Evolutionary conservation across 1,140 invertebrate genomes (phyloP).

Genomic region (Sinonovacula constricta): DNA sequence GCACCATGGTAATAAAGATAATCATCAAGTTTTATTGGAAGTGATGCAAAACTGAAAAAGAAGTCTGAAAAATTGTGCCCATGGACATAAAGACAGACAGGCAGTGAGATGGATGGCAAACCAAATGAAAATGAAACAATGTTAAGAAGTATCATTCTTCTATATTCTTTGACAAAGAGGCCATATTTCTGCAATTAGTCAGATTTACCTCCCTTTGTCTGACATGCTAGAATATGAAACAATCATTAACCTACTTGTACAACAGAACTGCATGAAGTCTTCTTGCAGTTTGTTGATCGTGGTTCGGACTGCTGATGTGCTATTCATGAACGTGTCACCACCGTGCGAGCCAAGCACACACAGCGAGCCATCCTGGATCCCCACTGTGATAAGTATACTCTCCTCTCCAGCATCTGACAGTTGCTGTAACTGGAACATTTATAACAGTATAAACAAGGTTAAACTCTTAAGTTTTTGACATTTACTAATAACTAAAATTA

Average conservation of each 20-base stretch:
- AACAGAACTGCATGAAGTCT: constrained; percentile 12
- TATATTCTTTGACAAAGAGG: neutral
- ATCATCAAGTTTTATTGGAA: too few relatives aligned
- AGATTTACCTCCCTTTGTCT: neutral
- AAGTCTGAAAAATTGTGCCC: too few relatives aligned
- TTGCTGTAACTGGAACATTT: constrained; percentile 34
- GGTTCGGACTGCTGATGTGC: neutral
- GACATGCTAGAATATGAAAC: neutral
- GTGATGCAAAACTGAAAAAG: too few relatives aligned
- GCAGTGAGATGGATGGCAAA: too few relatives aligned
- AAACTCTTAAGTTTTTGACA: too few relatives aligned
- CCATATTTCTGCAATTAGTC: neutral
- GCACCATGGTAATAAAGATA: too few relatives aligned
- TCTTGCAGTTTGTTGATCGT: constrained; percentile 27
- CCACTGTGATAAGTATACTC: constrained; percentile 36
- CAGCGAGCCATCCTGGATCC: constrained; percentile 39
- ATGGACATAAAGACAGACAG: too few relatives aligned
- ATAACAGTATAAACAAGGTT: too few relatives aligned
- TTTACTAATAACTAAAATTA: too few relatives aligned
- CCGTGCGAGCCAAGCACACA: constrained; percentile 19
- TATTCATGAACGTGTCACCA: constrained; percentile 26
- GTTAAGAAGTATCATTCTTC: neutral
- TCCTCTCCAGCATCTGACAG: constrained; percentile 45
- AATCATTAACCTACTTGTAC: neutral
- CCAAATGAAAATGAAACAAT: too few relatives aligned